These are phyloP conservation scores for Polymixis lichenea DNA, from an alignment of 2,888 invertebrate genomes.

Conservation along the genomic window DNA sequence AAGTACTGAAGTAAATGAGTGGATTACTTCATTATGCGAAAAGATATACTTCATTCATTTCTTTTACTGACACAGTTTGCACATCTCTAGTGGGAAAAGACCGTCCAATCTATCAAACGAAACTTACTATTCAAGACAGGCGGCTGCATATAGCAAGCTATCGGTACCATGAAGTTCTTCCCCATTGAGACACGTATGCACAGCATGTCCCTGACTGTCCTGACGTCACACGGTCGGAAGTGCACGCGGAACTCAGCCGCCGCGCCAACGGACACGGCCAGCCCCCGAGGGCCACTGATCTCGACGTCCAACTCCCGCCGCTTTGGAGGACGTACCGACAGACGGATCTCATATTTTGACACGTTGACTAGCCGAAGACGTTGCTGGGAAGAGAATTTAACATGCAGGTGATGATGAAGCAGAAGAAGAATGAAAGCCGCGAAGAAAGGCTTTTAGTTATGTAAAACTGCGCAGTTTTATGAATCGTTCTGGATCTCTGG, in stretches of 20 bases:
- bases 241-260: constrained; percentile 74
- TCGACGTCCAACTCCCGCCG: constrained; percentile 74
- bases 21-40: too few relatives aligned
- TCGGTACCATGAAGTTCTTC: constrained; percentile 69
- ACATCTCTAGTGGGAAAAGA: not conserved
- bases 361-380: constrained; percentile 79
- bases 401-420: not conserved
- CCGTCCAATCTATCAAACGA: not conserved
- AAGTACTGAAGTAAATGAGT: too few relatives aligned
- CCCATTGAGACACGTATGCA: constrained; percentile 72
- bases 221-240: constrained; percentile 76
- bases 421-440: not conserved
- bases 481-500: too few relatives aligned
- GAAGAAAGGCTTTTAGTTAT: not conserved
- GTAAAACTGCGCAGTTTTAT: not conserved
- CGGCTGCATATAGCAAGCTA: constrained; percentile 81
- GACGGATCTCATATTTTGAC: constrained; percentile 76
- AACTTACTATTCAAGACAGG: constrained; percentile 78
- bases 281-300: constrained; percentile 73
- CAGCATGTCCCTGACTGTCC: constrained; percentile 72
- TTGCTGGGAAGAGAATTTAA: constrained; percentile 66
- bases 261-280: constrained; percentile 79
- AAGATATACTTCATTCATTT: too few relatives aligned
- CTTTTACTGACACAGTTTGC: too few relatives aligned
- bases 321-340: constrained; percentile 79